These are phyloP conservation scores for Serinus canaria DNA, from an alignment of 2,113 vertebrate species.

Conservation along the genomic window DNA sequence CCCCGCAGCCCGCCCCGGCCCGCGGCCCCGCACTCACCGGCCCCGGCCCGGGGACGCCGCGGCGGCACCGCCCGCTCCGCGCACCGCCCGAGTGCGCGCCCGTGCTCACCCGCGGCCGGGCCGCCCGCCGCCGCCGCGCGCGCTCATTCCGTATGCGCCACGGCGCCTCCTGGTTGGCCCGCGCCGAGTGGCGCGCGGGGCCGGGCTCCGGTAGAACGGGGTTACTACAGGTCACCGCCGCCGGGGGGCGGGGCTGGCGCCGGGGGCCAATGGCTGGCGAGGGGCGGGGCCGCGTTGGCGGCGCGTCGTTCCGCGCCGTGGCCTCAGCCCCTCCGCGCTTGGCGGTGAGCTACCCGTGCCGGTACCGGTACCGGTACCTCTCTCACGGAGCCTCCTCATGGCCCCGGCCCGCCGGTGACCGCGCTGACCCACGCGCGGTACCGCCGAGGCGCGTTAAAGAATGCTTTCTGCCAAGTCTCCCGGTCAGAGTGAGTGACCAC, in stretches of 20 bases:
- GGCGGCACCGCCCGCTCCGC: too few species aligned
- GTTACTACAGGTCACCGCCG: neutral
- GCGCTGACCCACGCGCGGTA: too few species aligned
- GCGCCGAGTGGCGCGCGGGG: neutral
- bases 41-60: too few species aligned
- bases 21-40: too few species aligned
- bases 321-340: neutral
- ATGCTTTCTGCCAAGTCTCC: fast-evolving
- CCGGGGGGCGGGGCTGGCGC: neutral
- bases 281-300: neutral
- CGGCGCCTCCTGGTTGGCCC: neutral
- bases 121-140: too few species aligned
- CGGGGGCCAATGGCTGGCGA: neutral
- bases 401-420: too few species aligned
- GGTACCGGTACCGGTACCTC: too few species aligned
- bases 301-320: neutral
- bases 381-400: fast-evolving
- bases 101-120: too few species aligned
- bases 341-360: too few species aligned
- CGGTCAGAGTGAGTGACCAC: fast-evolving
- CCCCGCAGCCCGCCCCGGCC: too few species aligned
- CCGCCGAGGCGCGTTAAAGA: neutral
- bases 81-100: too few species aligned
- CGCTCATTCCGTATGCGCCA: too few species aligned
- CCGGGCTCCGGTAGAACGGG: neutral